A percentile compares a stretch with the other conserved stretches of the same genome.
phyloP scores from a whole-genome alignment of 2,888 invertebrate species.

The Pollenia amentaria region DNA sequence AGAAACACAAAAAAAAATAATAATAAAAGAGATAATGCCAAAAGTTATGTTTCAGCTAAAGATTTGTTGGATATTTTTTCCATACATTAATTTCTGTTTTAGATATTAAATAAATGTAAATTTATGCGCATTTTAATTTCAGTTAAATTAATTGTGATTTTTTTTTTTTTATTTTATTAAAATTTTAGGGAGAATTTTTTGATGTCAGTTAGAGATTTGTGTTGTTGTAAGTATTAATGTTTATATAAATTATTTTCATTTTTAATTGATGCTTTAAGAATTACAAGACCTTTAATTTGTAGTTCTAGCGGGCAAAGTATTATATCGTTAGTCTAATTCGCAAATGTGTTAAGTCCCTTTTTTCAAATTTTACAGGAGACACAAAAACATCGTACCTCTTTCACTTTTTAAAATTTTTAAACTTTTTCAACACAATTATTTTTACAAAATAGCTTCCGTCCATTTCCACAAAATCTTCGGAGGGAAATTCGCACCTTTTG shows the following conservation, averaged over 20 bases:
- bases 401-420: no score
- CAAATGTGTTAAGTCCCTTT: no score
- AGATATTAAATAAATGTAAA: constrained; percentile 24
- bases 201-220: background rate
- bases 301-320: no score
- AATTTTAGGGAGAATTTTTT: background rate
- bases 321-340: no score
- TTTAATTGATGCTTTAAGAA: background rate
- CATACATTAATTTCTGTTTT: background rate
- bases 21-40: constrained; percentile 10
- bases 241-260: background rate
- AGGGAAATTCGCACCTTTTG: no score
- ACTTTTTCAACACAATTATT: no score
- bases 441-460: no score
- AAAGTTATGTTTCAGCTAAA: constrained; percentile 35
- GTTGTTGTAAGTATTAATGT: background rate
- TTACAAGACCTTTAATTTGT: no score
- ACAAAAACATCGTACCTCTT: no score
- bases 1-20: background rate
- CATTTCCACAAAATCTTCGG: no score
- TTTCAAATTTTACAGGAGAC: no score
- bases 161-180: background rate
- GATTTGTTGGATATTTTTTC: constrained; percentile 14
- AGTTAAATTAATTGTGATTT: constrained; percentile 39
- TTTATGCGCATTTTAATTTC: constrained; percentile 52